A percentile compares a stretch with the other conserved stretches of the same genome.
These are phyloP conservation scores for Tenebrosternarchus preto DNA, from an alignment of 2,113 vertebrate species.

Conservation along the genomic window DNA sequence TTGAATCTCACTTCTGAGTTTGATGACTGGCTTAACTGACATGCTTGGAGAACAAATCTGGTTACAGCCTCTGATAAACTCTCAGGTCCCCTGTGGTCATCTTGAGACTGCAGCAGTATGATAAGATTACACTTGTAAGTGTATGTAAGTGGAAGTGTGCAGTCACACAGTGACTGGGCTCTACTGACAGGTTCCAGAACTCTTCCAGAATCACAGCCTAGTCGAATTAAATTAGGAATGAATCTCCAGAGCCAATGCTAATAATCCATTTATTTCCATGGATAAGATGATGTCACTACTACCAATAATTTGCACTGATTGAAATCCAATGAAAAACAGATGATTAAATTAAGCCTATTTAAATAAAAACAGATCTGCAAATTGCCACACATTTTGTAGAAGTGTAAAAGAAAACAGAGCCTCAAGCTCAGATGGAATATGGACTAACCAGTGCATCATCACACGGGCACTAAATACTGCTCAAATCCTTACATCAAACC, in stretches of 20 bases:
- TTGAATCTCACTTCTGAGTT: background rate
- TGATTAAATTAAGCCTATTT: background rate
- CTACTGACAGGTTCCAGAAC: background rate
- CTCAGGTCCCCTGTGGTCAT: background rate
- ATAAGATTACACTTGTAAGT: background rate
- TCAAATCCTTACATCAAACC: background rate
- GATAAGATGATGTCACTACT: background rate
- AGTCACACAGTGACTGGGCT: background rate
- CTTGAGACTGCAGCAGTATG: background rate
- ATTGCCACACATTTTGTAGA: background rate
- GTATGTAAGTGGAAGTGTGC: background rate
- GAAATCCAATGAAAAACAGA: no score
- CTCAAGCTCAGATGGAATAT: conserved; percentile 11
- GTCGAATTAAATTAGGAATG: background rate
- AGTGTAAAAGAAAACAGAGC: conserved; percentile 15
- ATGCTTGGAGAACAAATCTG: background rate
- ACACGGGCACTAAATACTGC: conserved; percentile 8
- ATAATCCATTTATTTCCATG: background rate
- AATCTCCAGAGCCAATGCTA: background rate
- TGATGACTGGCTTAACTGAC: background rate
- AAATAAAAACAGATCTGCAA: background rate
- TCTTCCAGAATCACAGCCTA: no score
- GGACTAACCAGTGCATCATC: conserved; percentile 13
- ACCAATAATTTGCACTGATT: background rate
- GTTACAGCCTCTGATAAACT: background rate